phyloP scores from a whole-genome alignment of 2,888 invertebrate species.

The Drosophila paramelanica region DNA sequence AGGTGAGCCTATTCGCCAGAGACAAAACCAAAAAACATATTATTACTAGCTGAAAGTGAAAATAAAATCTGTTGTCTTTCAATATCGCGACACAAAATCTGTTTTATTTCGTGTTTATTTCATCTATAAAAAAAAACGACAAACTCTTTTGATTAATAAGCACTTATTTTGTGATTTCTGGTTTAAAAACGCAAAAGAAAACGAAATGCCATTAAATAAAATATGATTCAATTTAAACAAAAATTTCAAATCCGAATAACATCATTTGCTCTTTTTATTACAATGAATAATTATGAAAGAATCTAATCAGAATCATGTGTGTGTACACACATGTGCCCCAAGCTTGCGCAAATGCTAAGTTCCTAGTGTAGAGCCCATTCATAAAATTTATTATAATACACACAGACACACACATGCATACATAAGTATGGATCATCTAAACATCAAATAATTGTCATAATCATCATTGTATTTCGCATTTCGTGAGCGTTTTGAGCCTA shows the following conservation, averaged over 20 bases:
- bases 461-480: constrained; percentile 23
- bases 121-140: neutral
- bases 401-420: neutral
- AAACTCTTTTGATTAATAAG: neutral
- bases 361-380: constrained; percentile 39
- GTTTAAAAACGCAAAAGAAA: neutral
- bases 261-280: constrained; percentile 4
- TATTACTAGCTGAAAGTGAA: neutral
- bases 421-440: constrained; percentile 27
- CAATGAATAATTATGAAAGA: constrained; percentile 30
- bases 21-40: constrained; percentile 4
- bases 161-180: neutral
- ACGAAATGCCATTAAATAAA: neutral
- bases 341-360: neutral
- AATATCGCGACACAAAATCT: too few species aligned
- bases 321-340: constrained; percentile 16
- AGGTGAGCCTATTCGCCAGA: constrained; percentile 9
- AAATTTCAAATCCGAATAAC: constrained; percentile 14
- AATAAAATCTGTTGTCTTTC: neutral
- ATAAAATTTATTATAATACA: constrained; percentile 34
- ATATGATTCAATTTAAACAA: constrained; percentile 1
- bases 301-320: constrained; percentile 19
- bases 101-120: neutral
- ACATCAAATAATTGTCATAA: constrained; percentile 55
- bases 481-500: constrained; percentile 32